Evolutionary conservation across 1,140 invertebrate genomes (phyloP).

Genomic region (Nixonia krombeini): DNA sequence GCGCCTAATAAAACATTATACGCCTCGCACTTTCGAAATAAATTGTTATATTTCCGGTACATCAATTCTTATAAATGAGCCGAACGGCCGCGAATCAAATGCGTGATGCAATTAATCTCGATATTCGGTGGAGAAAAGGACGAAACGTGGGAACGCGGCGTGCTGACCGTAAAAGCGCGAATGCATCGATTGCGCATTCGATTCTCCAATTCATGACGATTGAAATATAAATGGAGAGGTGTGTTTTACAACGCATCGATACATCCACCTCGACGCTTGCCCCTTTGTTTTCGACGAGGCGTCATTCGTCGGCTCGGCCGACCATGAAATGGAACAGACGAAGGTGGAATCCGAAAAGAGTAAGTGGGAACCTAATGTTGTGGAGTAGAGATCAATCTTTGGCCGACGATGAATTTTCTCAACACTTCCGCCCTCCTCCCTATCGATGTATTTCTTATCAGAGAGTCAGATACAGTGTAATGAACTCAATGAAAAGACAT

Average conservation of each 20-base stretch:
- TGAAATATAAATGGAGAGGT: conserved; percentile 34
- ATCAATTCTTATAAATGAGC: conserved; percentile 37
- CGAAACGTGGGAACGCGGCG: conserved; percentile 22
- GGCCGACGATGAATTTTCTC: conserved; percentile 27
- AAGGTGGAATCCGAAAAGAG: conserved; percentile 38
- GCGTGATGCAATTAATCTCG: conserved; percentile 29
- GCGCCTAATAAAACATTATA: conserved; percentile 31
- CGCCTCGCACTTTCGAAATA: conserved; percentile 24
- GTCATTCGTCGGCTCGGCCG: conserved; percentile 31
- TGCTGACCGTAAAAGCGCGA: not conserved
- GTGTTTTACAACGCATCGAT: conserved; percentile 30
- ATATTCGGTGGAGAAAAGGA: conserved; percentile 36
- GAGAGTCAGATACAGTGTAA: too few relatives aligned
- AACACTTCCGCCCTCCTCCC: too few relatives aligned
- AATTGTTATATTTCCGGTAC: conserved; percentile 32
- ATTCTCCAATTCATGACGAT: conserved; percentile 21
- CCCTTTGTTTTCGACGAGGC: conserved; percentile 29
- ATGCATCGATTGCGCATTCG: conserved; percentile 17
- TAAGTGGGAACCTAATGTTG: conserved; percentile 37
- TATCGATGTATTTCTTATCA: conserved; percentile 20
- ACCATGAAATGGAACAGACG: conserved; percentile 43
- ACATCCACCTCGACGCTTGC: conserved; percentile 23
- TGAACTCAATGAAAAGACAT: too few relatives aligned
- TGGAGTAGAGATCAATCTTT: conserved; percentile 32
- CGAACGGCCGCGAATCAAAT: conserved; percentile 28